phyloP scores from a whole-genome alignment of 2,113 vertebrate species.

The Podiceps cristatus region DNA sequence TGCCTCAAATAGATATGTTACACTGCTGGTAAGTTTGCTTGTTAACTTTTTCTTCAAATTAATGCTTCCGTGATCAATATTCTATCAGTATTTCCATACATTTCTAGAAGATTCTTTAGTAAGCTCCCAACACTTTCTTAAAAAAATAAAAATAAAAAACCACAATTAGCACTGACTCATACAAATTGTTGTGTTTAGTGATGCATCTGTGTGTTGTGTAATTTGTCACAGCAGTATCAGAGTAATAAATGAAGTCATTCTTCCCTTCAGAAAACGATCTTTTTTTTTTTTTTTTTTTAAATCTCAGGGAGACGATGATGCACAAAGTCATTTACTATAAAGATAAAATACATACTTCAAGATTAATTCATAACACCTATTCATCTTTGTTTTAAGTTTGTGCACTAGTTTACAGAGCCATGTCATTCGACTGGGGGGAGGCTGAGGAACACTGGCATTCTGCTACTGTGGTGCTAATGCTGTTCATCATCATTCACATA shows the following conservation, averaged over 20 bases:
- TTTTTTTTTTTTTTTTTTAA: not conserved
- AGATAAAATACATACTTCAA: conserved; percentile 1
- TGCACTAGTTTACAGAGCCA: not conserved
- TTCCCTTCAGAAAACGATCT: not conserved
- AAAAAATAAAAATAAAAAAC: not conserved
- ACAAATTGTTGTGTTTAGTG: not conserved
- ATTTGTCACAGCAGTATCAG: conserved; percentile 19
- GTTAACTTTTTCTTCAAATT: not conserved
- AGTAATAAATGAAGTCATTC: conserved; percentile 19
- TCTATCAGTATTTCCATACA: not conserved
- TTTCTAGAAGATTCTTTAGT: not conserved
- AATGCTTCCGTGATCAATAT: not conserved
- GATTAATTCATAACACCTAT: not conserved
- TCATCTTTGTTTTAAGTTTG: conserved; percentile 9
- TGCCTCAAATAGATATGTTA: not conserved
- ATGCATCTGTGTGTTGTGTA: not conserved
- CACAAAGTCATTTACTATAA: conserved; percentile 11
- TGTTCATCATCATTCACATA: not conserved
- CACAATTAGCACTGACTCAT: not conserved
- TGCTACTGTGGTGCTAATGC: not conserved
- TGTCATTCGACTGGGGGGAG: not conserved
- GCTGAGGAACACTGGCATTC: not conserved
- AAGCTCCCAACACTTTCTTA: not conserved
- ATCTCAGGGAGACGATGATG: not conserved
- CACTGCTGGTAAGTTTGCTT: not conserved